Conservation (phyloP, 2,888 invertebrate species). For the Mythimna ferrago region DNA sequence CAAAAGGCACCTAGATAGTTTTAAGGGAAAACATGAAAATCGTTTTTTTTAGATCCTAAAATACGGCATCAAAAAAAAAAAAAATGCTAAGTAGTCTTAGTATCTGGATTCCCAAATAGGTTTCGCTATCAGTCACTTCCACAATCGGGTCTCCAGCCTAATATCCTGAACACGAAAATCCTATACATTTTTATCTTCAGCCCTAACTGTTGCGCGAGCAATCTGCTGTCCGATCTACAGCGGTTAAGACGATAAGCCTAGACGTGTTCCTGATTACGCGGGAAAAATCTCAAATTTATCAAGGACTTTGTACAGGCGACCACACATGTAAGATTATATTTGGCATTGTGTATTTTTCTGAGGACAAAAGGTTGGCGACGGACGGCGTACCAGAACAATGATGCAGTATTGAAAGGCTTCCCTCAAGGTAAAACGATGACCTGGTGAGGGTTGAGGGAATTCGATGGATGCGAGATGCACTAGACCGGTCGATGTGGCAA, state of each 20-base stretch:
- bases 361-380: too few species aligned
- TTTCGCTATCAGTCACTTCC: constrained; percentile 15
- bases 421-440: too few species aligned
- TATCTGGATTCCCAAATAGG: constrained; percentile 3
- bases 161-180: constrained; percentile 21
- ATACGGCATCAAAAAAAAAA: too few species aligned
- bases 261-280: constrained; percentile 42
- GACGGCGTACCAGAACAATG: too few species aligned
- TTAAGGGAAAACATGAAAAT: too few species aligned
- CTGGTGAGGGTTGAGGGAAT: too few species aligned
- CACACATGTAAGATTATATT: not conserved
- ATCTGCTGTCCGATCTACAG: constrained; percentile 50
- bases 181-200: constrained; percentile 45
- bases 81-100: not conserved
- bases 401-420: too few species aligned
- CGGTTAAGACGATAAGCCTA: constrained; percentile 46
- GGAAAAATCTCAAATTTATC: constrained; percentile 29
- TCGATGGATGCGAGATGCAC: too few species aligned
- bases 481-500: too few species aligned
- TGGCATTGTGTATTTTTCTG: not conserved
- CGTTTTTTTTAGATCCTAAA: too few species aligned
- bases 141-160: constrained; percentile 7
- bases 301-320: constrained; percentile 3
- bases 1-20: too few species aligned
- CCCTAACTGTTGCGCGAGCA: constrained; percentile 46